Evolutionary conservation across 2,888 invertebrate genomes (phyloP).

Genomic region (Platycheirus rosarum): DNA sequence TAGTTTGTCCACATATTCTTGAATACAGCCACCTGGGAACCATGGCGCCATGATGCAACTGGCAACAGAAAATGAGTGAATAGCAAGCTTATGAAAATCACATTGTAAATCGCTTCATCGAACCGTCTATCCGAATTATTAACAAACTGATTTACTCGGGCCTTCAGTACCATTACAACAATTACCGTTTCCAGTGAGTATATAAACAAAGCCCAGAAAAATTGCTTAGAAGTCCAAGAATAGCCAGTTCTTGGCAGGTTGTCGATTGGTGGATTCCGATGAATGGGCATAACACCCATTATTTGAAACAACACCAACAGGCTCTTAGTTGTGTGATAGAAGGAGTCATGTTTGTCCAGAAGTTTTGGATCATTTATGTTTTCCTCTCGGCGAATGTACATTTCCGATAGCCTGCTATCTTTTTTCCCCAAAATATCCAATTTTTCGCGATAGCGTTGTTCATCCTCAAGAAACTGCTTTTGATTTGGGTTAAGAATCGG

Average conservation of each 20-base stretch:
- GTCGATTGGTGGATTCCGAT: constrained; percentile 85
- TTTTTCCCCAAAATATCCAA: constrained; percentile 74
- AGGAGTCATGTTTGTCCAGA: constrained; percentile 87
- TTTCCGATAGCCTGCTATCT: constrained; percentile 76
- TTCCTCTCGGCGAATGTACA: constrained; percentile 82
- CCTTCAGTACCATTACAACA: constrained; percentile 84
- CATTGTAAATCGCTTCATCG: constrained; percentile 89
- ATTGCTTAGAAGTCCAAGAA: constrained; percentile 87
- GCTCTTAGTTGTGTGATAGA: constrained; percentile 88
- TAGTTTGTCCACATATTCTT: constrained; percentile 92
- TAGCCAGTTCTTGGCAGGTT: constrained; percentile 84
- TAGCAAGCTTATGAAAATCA: constrained; percentile 88
- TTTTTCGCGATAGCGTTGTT: constrained; percentile 79
- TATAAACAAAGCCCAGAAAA: constrained; percentile 87
- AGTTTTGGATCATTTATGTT: constrained; percentile 84
- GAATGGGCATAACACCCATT: constrained; percentile 90
- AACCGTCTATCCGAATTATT: constrained; percentile 86
- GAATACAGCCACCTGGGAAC: constrained; percentile 88
- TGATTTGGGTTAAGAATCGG: constrained; percentile 83
- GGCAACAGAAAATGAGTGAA: constrained; percentile 88
- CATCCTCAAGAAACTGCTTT: constrained; percentile 81
- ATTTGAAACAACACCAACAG: constrained; percentile 88
- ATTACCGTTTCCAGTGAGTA: constrained; percentile 86
- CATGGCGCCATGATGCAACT: constrained; percentile 88
- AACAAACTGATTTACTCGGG: constrained; percentile 84